Evolutionary conservation across 2,888 invertebrate genomes (phyloP), one percentile per base, ranked within the genome.

Genomic region (Athetis lepigone): DNA sequence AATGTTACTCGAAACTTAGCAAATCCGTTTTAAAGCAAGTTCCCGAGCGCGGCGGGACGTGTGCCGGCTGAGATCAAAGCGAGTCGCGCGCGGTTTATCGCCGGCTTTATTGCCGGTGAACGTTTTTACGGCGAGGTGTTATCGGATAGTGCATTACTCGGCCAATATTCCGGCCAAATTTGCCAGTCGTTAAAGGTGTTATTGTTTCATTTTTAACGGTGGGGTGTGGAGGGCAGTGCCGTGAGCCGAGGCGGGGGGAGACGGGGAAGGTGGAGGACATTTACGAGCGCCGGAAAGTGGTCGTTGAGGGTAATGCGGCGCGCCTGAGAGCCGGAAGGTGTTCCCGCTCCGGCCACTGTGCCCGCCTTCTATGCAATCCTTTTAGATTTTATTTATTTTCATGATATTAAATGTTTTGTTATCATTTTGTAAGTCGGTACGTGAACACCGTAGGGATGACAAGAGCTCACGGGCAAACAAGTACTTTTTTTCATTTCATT

Each of bases 141-240:
- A 72, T 75, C 62, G 66, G 62, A 54, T 68, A 77, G 71, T 77
- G 65, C 46, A 62, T 77, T 75, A 75, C 50, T 55, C 50, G 75
- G 64, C 61, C 61, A 74, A 67, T 74, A 74, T 76, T 79, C n/a
- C 67, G 52, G 55, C 46, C 71, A 73, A 77, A 79, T 79, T 79
- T 71, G 70, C 54, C 54, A 60, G 62, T 67, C 78, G 68, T 77
- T 70, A 71, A 74, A 70, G 56, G 56, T 77, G 71, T 79, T 77
- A 79, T 79, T 79, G 71, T 79, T 79, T 79, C 74, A 70, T 62
- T 78, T 75, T 69, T 68, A 78, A 69, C 50, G 64, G 29, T 36
- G 39, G 42, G 6, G 39, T 42, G 25, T n/a, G 51, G 27, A 46
- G 52, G 46, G 51, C 18, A 23, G 16, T 16, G n/a, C n/a, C n/a